Percentiles rank a stretch among this genome's conserved stretches.
Conservation (phyloP, 1,140 invertebrate genomes). For the Globodera ellingtonae region DNA sequence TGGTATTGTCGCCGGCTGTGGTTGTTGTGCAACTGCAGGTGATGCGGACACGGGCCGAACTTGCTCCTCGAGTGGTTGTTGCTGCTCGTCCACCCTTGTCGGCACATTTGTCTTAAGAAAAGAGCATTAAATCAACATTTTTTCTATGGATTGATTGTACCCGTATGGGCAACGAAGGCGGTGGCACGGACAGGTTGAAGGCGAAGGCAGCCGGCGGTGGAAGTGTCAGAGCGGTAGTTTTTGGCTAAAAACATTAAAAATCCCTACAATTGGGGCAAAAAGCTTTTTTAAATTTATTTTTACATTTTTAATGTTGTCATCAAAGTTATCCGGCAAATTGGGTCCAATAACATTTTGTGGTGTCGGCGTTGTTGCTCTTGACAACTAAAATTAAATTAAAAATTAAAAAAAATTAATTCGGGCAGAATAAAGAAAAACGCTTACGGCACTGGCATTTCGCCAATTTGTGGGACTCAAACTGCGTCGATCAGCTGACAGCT, state of each 20-base stretch:
- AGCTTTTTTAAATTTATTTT: neutral
- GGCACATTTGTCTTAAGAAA: neutral
- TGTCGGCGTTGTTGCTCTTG: neutral
- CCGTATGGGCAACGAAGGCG: neutral
- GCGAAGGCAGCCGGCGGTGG: neutral
- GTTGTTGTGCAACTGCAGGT: too few species aligned
- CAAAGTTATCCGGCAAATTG: neutral
- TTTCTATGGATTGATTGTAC: too few species aligned
- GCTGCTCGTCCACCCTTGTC: neutral
- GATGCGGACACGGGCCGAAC: too few species aligned
- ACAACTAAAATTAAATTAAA: neutral
- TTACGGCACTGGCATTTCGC: neutral
- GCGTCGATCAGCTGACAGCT: neutral
- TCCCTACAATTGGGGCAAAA: neutral
- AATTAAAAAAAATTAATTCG: neutral
- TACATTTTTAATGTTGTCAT: neutral
- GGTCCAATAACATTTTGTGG: neutral
- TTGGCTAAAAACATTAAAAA: neutral
- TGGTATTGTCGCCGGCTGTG: too few species aligned
- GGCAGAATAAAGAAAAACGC: neutral
- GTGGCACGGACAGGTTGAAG: neutral
- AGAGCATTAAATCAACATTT: too few species aligned
- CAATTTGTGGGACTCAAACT: slow-evolving; percentile 19
- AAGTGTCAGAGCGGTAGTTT: neutral
- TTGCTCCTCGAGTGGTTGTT: neutral